Evolutionary conservation across 2,113 vertebrate species (phyloP), one percentile per base, ranked within the genome.

Genomic region (Anoplopoma fimbria): DNA sequence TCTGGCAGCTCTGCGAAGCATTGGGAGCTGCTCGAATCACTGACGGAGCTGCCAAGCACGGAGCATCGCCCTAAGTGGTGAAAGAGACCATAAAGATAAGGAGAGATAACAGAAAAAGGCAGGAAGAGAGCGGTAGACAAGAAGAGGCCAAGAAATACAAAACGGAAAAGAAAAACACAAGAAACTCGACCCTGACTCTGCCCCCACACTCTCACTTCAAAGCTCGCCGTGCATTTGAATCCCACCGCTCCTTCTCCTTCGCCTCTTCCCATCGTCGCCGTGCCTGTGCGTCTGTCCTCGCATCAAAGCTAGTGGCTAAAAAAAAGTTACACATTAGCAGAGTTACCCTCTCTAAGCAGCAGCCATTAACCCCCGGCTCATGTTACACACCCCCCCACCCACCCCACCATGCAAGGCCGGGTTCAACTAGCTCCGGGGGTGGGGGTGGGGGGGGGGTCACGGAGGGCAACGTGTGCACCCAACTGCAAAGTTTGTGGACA

Each of bases 271-370:
- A 14, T 89, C 84, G 51, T 81, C 53, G 6, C 78, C 4, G 42
- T 25, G 79, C 69, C 72, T 82, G 82, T 29, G 36, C 53, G 81
- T 89, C 89, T 81, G 77, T 88, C 73, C 51, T 83, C 89, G 89
- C 87, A 75, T 94, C 83, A 87, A 90, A 88, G 88, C 83, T 83
- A 82, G 77, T 53, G 65, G 63, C 81, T 86, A 90, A 84, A 90
- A 90, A 84, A 90, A 85, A 31, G 74, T 77, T 83, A 79, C 79
- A 90, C 87, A 93, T 93, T 92, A 93, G 88, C 87, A 68, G 42
- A 49, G 84, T 89, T 89, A 89, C 88, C 75, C 76, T 25, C 80
- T 83, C 81, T 77, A 79, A 80, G 80, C 84, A 79, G 74, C 71
- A 77, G 67, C 84, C 79, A 93, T 93, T 93, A 89, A 94, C 90